Conservation (phyloP, 2,888 invertebrate genomes). For the Himalopsyche tibetana region DNA sequence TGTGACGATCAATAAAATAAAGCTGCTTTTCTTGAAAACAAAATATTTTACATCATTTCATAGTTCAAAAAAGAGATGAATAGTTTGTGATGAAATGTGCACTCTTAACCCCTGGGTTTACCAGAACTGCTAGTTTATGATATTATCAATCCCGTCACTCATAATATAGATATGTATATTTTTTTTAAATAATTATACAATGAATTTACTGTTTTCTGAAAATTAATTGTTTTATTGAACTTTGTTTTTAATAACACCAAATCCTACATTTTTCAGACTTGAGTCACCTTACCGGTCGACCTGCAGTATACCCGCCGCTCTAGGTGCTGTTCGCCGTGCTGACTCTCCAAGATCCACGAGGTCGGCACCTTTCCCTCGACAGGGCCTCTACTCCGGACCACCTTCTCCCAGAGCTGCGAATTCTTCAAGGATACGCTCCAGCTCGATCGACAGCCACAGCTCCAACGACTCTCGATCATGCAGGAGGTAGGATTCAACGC, state of each 20-base stretch:
- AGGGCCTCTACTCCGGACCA: conserved; percentile 85
- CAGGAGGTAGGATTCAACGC: conserved; percentile 77
- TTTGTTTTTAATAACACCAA: neutral
- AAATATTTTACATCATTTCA: too few relatives aligned
- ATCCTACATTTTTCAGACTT: conserved; percentile 68
- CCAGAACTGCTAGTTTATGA: too few relatives aligned
- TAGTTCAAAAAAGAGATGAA: too few relatives aligned
- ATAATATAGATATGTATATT: too few relatives aligned
- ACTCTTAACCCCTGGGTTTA: too few relatives aligned
- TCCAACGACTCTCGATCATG: conserved; percentile 90
- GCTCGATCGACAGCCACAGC: conserved; percentile 92
- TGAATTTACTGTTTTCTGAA: too few relatives aligned
- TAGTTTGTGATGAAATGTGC: too few relatives aligned
- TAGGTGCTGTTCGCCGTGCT: conserved; percentile 74
- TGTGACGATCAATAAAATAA: too few relatives aligned
- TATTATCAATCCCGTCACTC: too few relatives aligned
- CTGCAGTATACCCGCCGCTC: conserved; percentile 74
- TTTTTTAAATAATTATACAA: too few relatives aligned
- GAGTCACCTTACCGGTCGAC: conserved; percentile 76
- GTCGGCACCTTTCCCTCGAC: conserved; percentile 81
- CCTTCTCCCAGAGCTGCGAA: conserved; percentile 82
- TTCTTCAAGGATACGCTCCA: conserved; percentile 80
- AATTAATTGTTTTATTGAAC: too few relatives aligned
- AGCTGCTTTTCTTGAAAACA: too few relatives aligned
- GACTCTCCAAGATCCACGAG: conserved; percentile 89